phyloP scores from a whole-genome alignment of 2,888 invertebrate genomes.

The Abscondita cerata region DNA sequence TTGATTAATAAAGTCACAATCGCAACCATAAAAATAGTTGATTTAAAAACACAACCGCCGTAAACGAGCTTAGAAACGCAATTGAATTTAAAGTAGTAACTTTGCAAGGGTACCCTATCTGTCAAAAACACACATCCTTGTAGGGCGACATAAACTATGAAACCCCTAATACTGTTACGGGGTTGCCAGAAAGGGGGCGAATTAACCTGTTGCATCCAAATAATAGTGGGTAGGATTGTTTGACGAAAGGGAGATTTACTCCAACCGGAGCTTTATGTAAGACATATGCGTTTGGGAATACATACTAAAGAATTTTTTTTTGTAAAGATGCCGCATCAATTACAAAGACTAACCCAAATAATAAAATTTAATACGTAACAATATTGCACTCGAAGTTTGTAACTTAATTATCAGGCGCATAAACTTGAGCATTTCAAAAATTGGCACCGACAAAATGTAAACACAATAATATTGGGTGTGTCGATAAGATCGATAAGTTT shows the following conservation, averaged over 20 bases:
- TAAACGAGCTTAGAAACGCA: slow-evolving; percentile 20
- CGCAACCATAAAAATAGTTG: slow-evolving; percentile 4
- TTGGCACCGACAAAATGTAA: too few species aligned
- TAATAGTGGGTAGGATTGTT: slow-evolving; percentile 25
- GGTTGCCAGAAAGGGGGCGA: slow-evolving; percentile 22
- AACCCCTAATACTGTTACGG: slow-evolving; percentile 4
- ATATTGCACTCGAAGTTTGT: too few species aligned
- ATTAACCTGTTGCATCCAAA: slow-evolving; percentile 35
- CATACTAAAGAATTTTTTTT: too few species aligned
- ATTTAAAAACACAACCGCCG: slow-evolving; percentile 17
- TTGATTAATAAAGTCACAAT: slow-evolving; percentile 15
- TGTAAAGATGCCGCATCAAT: too few species aligned
- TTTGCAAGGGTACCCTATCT: slow-evolving; percentile 31
- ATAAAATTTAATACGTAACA: too few species aligned
- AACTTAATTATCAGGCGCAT: too few species aligned
- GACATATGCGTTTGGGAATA: too few species aligned
- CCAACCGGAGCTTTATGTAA: too few species aligned
- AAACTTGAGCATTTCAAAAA: too few species aligned
- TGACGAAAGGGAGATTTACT: slow-evolving; percentile 22
- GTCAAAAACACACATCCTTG: slow-evolving; percentile 33
- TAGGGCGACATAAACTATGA: slow-evolving; percentile 28
- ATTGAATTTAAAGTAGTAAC: slow-evolving; percentile 16
- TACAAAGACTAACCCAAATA: too few species aligned
- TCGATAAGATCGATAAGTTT: too few species aligned
- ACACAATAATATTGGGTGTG: too few species aligned